Percentiles rank a stretch among this genome's conserved stretches.
These are phyloP conservation scores for Bombus affinis DNA, from an alignment of 1,140 invertebrate species.

Conservation along the genomic window DNA sequence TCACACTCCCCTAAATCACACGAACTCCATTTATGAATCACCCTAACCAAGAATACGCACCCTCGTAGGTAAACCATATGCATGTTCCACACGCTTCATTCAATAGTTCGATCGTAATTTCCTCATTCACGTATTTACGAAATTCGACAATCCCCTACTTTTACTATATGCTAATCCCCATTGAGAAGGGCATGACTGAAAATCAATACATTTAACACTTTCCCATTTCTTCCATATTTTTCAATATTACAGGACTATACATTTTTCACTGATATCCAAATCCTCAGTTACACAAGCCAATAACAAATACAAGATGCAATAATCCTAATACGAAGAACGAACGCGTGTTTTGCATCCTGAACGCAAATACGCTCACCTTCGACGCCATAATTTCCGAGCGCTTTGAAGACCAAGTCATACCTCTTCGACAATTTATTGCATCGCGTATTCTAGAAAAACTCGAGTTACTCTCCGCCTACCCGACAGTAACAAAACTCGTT, in stretches of 20 bases:
- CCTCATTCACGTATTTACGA: neutral
- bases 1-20: neutral
- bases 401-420: neutral
- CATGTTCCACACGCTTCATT: neutral
- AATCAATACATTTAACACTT: neutral
- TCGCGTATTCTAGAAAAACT: neutral
- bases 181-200: neutral
- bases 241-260: neutral
- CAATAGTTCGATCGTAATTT: neutral
- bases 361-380: neutral
- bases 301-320: neutral
- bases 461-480: neutral
- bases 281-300: neutral
- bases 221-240: neutral
- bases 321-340: neutral
- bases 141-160: neutral
- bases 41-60: neutral
- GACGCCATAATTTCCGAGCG: neutral
- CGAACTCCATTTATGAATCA: neutral
- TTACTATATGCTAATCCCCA: neutral
- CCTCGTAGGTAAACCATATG: neutral
- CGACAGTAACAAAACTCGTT: neutral
- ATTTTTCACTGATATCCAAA: neutral
- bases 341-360: neutral
- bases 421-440: neutral